These are phyloP conservation scores for Salticus scenicus DNA, from an alignment of 2,888 invertebrate genomes.

Conservation along the genomic window DNA sequence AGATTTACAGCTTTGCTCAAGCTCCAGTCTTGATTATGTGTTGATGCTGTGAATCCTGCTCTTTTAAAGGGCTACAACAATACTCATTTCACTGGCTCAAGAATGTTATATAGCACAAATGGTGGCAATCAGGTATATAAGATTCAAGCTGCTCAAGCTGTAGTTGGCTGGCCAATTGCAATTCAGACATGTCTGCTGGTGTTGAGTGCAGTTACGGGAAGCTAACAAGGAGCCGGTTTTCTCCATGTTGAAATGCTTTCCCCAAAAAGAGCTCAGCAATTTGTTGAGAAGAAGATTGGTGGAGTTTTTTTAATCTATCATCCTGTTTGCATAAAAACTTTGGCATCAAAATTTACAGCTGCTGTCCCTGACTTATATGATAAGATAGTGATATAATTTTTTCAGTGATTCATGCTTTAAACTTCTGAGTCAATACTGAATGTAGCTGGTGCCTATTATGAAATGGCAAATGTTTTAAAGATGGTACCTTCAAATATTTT, in stretches of 20 bases:
- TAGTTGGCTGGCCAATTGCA: slow-evolving; percentile 61
- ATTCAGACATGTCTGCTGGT: slow-evolving; percentile 7
- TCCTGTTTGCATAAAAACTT: not conserved
- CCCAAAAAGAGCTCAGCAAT: not conserved
- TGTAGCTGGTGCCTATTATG: slow-evolving; percentile 25
- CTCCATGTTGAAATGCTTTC: slow-evolving; percentile 22
- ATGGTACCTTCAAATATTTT: slow-evolving; percentile 42
- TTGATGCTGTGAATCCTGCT: slow-evolving; percentile 11
- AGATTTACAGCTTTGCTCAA: slow-evolving; percentile 45
- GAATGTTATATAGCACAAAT: slow-evolving; percentile 5
- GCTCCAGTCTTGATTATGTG: not conserved
- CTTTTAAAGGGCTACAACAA: not conserved
- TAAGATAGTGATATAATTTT: not conserved
- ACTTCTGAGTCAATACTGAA: slow-evolving; percentile 13
- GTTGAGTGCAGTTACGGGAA: slow-evolving; percentile 20
- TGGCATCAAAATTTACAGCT: slow-evolving; percentile 1
- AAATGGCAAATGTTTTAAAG: slow-evolving; percentile 29
- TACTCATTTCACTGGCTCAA: slow-evolving; percentile 12
- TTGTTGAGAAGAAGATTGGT: not conserved
- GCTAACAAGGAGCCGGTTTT: slow-evolving; percentile 33
- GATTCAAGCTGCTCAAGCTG: slow-evolving; percentile 29
- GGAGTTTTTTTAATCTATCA: not conserved
- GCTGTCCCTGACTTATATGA: not conserved
- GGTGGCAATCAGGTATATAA: slow-evolving; percentile 6
- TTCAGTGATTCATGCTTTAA: slow-evolving; percentile 8